Percentiles rank a stretch among this genome's conserved stretches.
phyloP scores from a whole-genome alignment of 2,113 vertebrate genomes.

The Pteronura brasiliensis region DNA sequence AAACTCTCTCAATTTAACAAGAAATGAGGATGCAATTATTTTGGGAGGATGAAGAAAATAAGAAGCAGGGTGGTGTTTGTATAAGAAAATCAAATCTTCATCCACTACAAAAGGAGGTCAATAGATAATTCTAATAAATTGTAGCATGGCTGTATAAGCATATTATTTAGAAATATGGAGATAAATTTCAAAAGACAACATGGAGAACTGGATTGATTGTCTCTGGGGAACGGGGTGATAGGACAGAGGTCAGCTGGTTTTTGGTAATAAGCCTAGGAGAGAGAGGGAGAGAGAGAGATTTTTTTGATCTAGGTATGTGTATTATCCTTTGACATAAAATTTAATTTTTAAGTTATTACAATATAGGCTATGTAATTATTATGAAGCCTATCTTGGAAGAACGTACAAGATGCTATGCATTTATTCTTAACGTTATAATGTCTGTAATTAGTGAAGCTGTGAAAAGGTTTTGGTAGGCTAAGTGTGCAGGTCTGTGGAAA shows the following conservation, averaged over 20 bases:
- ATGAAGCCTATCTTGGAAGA: background rate
- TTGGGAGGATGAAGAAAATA: background rate
- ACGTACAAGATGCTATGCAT: background rate
- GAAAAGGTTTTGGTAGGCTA: constrained; percentile 21
- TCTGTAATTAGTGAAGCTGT: background rate
- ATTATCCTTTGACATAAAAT: constrained; percentile 8
- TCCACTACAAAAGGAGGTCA: background rate
- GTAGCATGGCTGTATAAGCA: background rate
- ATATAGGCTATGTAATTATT: background rate
- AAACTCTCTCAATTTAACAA: background rate
- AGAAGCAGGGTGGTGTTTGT: background rate
- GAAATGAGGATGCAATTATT: background rate
- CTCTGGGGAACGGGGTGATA: background rate
- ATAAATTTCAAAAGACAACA: background rate
- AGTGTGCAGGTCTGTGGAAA: background rate
- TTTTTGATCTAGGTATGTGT: background rate
- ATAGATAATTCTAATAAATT: background rate
- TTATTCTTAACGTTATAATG: background rate
- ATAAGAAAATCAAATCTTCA: background rate
- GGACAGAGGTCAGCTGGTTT: background rate
- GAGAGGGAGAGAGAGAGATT: no score
- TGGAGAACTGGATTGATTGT: background rate
- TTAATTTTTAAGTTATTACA: constrained; percentile 15
- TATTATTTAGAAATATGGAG: background rate
- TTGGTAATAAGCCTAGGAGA: background rate